These are phyloP conservation scores for Nyctibius grandis DNA, from an alignment of 2,797 vertebrate genomes.

Conservation along the genomic window DNA sequence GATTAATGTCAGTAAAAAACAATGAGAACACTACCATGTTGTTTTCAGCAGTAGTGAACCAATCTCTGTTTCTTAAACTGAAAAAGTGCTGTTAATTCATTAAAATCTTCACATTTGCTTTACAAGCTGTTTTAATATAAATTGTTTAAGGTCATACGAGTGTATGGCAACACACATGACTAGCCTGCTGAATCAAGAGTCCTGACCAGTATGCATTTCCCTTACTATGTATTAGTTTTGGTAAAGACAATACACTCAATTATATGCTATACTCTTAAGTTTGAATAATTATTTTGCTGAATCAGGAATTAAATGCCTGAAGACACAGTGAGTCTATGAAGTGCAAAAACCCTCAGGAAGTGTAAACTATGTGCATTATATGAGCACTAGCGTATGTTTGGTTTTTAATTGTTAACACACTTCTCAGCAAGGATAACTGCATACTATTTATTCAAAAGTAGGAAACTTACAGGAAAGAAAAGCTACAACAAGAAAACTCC, in stretches of 20 bases:
- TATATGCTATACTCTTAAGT: not conserved
- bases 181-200: not conserved
- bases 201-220: not conserved
- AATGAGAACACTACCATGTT: rapidly evolving
- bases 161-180: not conserved
- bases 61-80: not conserved
- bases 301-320: not conserved
- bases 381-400: not conserved
- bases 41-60: not conserved
- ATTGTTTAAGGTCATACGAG: not conserved
- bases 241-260: not conserved
- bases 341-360: not conserved
- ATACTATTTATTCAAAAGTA: not conserved
- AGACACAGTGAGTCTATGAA: not conserved
- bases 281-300: not conserved
- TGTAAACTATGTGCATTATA: not conserved
- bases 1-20: not conserved
- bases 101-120: not conserved
- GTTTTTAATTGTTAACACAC: not conserved
- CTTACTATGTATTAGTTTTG: not conserved
- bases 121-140: not conserved
- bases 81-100: not conserved
- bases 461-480: not conserved
- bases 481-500: not conserved
- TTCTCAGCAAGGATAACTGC: not conserved